Conservation (phyloP, 2,888 invertebrate species). For the Selenia dentaria region DNA sequence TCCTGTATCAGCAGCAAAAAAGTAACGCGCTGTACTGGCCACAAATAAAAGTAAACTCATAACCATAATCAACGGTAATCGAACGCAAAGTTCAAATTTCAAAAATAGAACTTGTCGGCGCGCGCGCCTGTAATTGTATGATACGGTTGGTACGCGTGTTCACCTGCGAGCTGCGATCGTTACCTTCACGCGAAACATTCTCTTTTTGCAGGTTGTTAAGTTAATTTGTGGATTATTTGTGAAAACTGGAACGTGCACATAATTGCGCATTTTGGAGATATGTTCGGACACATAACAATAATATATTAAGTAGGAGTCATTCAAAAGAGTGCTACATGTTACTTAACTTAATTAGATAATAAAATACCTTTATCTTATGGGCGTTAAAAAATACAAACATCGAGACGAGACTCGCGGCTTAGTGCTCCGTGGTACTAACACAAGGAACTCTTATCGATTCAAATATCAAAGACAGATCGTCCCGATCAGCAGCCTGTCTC, state of each 20-base stretch:
- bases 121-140: slow-evolving; percentile 48
- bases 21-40: slow-evolving; percentile 15
- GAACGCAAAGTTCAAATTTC: slow-evolving; percentile 51
- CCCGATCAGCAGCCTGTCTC: too few species aligned
- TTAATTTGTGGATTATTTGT: slow-evolving; percentile 3
- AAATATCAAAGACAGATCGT: too few species aligned
- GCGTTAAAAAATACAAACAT: too few species aligned
- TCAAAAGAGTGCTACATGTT: too few species aligned
- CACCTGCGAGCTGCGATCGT: slow-evolving; percentile 50
- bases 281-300: too few species aligned
- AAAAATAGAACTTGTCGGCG: slow-evolving; percentile 58
- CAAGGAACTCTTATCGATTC: too few species aligned
- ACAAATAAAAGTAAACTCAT: slow-evolving; percentile 31
- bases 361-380: too few species aligned
- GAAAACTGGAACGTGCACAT: neutral
- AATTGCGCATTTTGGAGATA: neutral
- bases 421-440: too few species aligned
- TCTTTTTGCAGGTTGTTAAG: slow-evolving; percentile 41
- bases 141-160: slow-evolving; percentile 38
- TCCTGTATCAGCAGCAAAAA: slow-evolving; percentile 8
- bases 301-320: too few species aligned
- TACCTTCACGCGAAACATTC: slow-evolving; percentile 52
- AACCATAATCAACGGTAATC: slow-evolving; percentile 37
- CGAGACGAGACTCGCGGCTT: too few species aligned
- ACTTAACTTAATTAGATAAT: too few species aligned